Conservation (phyloP, 1,140 invertebrate genomes). For the Magallana gigas region DNA sequence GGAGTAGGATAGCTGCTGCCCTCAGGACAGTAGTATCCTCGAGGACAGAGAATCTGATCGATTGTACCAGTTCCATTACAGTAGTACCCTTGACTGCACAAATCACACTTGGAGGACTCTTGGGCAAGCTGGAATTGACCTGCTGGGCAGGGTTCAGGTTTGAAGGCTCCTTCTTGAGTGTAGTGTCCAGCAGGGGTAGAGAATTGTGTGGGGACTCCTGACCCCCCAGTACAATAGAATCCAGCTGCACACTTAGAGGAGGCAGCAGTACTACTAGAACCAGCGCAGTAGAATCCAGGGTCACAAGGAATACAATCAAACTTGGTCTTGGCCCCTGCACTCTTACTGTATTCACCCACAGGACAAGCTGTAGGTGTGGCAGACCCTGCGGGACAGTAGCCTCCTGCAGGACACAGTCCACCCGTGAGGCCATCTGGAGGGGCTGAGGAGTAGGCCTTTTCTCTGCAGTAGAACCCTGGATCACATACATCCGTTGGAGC, state of each 20-base stretch:
- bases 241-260: slow-evolving; percentile 72
- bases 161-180: slow-evolving; percentile 71
- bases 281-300: slow-evolving; percentile 76
- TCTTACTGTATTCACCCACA: slow-evolving; percentile 75
- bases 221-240: slow-evolving; percentile 76
- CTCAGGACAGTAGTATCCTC: slow-evolving; percentile 74
- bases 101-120: slow-evolving; percentile 63
- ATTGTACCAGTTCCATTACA: slow-evolving; percentile 74
- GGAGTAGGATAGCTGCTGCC: slow-evolving; percentile 72
- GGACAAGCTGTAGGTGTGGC: slow-evolving; percentile 70
- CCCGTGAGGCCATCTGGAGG: slow-evolving; percentile 77
- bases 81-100: slow-evolving; percentile 77
- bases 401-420: slow-evolving; percentile 76
- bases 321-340: slow-evolving; percentile 73
- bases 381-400: slow-evolving; percentile 75
- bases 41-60: slow-evolving; percentile 71
- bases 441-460: slow-evolving; percentile 76
- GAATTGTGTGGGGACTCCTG: slow-evolving; percentile 72
- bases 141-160: slow-evolving; percentile 72
- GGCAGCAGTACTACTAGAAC: slow-evolving; percentile 74
- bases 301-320: slow-evolving; percentile 77
- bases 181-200: slow-evolving; percentile 73
- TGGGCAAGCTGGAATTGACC: slow-evolving; percentile 71
- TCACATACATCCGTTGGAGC: slow-evolving; percentile 75
- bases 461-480: slow-evolving; percentile 76